Evolutionary conservation across 2,888 invertebrate genomes (phyloP), one percentile per base, ranked within the genome.

Genomic region (Trichogramma dendrolimi): DNA sequence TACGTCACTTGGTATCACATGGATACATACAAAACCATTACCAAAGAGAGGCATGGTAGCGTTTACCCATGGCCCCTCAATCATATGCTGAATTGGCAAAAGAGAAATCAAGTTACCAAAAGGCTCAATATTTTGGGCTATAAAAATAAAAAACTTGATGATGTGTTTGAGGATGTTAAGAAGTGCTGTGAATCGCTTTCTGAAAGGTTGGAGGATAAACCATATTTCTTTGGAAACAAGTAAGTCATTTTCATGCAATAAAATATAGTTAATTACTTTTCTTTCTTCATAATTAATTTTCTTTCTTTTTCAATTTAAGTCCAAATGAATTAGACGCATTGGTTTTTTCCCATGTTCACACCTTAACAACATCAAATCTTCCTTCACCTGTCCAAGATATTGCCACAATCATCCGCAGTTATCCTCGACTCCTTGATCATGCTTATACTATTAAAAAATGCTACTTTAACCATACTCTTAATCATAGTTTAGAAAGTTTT

Each of bases 11-110:
- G 96, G 91, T 82, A 90, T 60, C 91, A 95, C 75, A 83, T 86
- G 55, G 84, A 86, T 55, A 94, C 94, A 0, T 89, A 90, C 69
- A 86, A 87, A 61, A 85, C 88, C 64, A 89, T 95, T 1, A 97
- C 97, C 0, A 88, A 87, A 64, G 85, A 86, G 0, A 84, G 97
- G 5, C 91, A 94, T 79, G 92, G 95, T 0, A 91, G 91, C 0
- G 92, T 93, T 4, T 94, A 93, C 81, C 93, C 95, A 0, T 98
- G 95, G 91, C 98, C 98, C 0, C 80, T 98, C 4, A 92, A 91
- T 75, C 82, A 86, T 73, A 80, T 94, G 44, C 86, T 96, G 73
- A 94, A 92, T 1, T 86, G 89, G 79, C 83, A 86, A 47, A 95
- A 94, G 74, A 83, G 89, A 50, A 82, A 83, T 69, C 81, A 86